phyloP scores from a whole-genome alignment of 2,113 vertebrate genomes.

The Psammodynastes pulverulentus region DNA sequence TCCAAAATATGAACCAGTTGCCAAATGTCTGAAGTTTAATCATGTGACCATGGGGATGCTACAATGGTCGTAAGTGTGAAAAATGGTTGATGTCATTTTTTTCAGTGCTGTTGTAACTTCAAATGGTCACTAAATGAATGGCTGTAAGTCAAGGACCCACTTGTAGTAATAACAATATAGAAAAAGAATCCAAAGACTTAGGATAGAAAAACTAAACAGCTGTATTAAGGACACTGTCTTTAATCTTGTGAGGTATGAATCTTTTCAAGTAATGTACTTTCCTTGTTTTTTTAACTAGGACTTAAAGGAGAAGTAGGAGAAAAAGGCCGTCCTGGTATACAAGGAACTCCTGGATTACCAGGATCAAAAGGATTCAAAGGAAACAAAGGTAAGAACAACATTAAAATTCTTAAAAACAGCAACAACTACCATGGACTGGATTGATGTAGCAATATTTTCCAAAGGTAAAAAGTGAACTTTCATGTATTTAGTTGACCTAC shows the following conservation, averaged over 20 bases:
- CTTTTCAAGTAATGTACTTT: not conserved
- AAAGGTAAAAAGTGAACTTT: not conserved
- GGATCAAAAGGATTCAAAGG: constrained; percentile 80
- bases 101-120: no score
- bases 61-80: no score
- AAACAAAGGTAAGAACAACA: constrained; percentile 77
- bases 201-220: not conserved
- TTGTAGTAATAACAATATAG: not conserved
- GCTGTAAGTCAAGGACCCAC: no score
- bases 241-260: not conserved
- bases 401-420: not conserved
- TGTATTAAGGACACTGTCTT: not conserved
- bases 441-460: not conserved
- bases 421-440: not conserved
- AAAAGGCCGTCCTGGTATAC: constrained; percentile 73
- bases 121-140: no score
- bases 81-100: no score
- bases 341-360: constrained; percentile 70
- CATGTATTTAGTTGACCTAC: not conserved
- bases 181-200: not conserved
- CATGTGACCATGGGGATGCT: no score
- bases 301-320: constrained; percentile 79
- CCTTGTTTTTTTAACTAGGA: constrained; percentile 63
- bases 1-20: no score
- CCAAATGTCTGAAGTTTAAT: no score